Conservation (phyloP, 1,140 invertebrate genomes). For the Drosophila erecta region DNA sequence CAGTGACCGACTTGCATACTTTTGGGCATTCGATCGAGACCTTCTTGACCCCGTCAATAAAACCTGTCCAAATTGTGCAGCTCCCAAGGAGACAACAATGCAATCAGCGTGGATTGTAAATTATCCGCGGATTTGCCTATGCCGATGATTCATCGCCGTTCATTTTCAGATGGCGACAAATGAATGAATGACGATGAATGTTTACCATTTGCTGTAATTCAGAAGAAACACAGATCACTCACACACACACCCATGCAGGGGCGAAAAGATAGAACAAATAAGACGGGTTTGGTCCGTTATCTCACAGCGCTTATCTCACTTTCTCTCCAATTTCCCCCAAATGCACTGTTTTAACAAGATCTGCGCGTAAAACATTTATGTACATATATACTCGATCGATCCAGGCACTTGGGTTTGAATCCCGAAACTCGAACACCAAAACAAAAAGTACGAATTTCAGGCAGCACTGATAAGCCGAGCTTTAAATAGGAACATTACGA, state of each 20-base stretch:
- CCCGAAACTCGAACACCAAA: constrained; percentile 6
- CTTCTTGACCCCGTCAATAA: constrained; percentile 10
- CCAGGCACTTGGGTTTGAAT: background rate
- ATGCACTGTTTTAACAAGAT: background rate
- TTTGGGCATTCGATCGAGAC: constrained; percentile 49
- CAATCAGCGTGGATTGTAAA: constrained; percentile 14
- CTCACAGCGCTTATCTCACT: constrained; percentile 19
- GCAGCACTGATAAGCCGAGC: constrained; percentile 29
- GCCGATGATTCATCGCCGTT: constrained; percentile 49
- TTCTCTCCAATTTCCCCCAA: constrained; percentile 14
- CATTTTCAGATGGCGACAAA: constrained; percentile 26
- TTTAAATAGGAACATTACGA: constrained; percentile 3
- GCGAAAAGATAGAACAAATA: constrained; percentile 10
- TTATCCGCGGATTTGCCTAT: constrained; percentile 50
- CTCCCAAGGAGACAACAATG: constrained; percentile 10
- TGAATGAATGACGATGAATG: constrained; percentile 42
- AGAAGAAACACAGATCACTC: constrained; percentile 7
- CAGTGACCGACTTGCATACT: constrained; percentile 48
- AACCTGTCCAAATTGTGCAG: background rate
- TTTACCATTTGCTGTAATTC: constrained; percentile 24
- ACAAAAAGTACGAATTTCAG: constrained; percentile 6
- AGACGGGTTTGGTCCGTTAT: constrained; percentile 51
- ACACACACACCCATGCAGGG: constrained; percentile 5
- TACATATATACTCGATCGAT: too few species aligned
- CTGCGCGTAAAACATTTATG: too few species aligned